These are phyloP conservation scores for Neoaliturus tenellus DNA, from an alignment of 2,888 invertebrate genomes.

Conservation along the genomic window DNA sequence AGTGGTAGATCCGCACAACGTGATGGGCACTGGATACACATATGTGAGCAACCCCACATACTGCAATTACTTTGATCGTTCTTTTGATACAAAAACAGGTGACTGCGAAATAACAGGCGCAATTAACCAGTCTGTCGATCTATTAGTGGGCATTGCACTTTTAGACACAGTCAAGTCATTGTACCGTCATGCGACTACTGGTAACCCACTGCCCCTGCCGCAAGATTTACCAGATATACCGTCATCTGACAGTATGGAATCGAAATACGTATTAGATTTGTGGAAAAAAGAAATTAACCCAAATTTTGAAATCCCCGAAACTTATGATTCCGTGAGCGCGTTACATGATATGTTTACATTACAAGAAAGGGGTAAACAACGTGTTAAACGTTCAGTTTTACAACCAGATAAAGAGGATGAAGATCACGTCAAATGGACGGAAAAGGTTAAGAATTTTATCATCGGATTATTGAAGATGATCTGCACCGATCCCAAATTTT, in stretches of 20 bases:
- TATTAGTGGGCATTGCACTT: background rate
- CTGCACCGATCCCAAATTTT: background rate
- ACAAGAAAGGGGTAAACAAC: background rate
- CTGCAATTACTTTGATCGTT: slow-evolving; percentile 12
- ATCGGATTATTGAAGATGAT: background rate
- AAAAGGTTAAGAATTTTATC: background rate
- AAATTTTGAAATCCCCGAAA: slow-evolving; percentile 6
- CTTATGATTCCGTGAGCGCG: background rate
- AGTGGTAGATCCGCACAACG: background rate
- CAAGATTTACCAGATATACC: background rate
- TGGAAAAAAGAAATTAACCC: slow-evolving; percentile 2
- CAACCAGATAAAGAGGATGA: background rate
- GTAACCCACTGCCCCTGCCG: background rate
- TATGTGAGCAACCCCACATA: slow-evolving; percentile 7
- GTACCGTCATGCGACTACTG: background rate
- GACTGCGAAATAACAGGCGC: background rate
- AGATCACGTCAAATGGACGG: background rate
- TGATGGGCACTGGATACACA: background rate
- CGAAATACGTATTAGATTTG: slow-evolving; percentile 2
- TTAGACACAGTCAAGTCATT: background rate
- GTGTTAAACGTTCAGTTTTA: slow-evolving; percentile 6
- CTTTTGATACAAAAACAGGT: background rate
- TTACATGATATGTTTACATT: slow-evolving; percentile 9
- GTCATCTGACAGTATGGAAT: background rate
- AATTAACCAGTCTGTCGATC: background rate